Conservation (phyloP, 2,888 invertebrate genomes). For the Leucania comma region DNA sequence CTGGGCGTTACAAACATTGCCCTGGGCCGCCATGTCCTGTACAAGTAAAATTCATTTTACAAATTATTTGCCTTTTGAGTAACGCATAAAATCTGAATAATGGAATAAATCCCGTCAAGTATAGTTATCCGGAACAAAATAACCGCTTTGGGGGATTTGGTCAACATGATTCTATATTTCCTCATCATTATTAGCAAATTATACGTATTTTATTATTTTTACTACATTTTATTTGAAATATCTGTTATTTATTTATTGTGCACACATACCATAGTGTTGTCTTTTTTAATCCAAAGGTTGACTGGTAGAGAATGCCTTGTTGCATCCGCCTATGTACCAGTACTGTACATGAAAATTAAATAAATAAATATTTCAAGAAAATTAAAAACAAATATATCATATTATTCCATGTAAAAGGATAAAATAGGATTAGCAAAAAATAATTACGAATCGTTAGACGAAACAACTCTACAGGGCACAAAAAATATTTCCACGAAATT, state of each 20-base stretch:
- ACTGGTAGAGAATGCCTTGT: too few species aligned
- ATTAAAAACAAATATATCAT: conserved; percentile 30
- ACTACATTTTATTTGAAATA: too few species aligned
- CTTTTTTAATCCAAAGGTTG: too few species aligned
- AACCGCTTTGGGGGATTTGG: conserved; percentile 28
- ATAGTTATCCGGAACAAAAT: conserved; percentile 11
- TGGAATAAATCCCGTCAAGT: conserved; percentile 8
- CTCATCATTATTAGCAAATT: too few species aligned
- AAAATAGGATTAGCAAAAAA: conserved; percentile 39
- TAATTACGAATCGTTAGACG: conserved; percentile 21
- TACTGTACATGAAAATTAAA: too few species aligned
- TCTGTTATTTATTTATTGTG: too few species aligned
- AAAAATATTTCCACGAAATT: conserved; percentile 38
- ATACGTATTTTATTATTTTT: too few species aligned
- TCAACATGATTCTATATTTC: conserved; percentile 21
- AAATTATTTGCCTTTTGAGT: conserved; percentile 22
- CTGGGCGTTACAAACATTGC: conserved; percentile 66
- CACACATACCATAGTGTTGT: too few species aligned
- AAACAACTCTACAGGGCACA: conserved; percentile 27
- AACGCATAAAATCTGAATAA: conserved; percentile 31
- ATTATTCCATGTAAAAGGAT: conserved; percentile 24
- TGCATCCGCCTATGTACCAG: too few species aligned
- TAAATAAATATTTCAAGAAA: conserved; percentile 37
- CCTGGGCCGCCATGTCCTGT: conserved; percentile 75
- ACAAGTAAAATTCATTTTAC: conserved; percentile 68